phyloP scores from a whole-genome alignment of 2,888 invertebrate genomes.

The Melangyna quadrimaculata region DNA sequence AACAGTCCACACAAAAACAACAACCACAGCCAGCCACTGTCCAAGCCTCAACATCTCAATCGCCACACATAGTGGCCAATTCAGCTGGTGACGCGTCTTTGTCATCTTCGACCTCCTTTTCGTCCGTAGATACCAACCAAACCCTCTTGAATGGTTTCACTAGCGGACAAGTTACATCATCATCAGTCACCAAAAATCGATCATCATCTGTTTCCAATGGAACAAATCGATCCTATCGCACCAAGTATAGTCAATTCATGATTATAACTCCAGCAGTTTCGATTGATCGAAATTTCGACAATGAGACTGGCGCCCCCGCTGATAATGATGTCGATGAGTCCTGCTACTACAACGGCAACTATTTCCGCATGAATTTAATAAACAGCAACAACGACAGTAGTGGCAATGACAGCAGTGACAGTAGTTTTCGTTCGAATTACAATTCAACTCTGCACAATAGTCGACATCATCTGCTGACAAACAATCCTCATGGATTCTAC shows the following conservation, averaged over 20 bases:
- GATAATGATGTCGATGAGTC: conserved; percentile 74
- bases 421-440: conserved; percentile 79
- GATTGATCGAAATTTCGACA: conserved; percentile 79
- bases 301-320: conserved; percentile 74
- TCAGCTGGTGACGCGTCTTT: conserved; percentile 72
- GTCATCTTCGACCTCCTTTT: conserved; percentile 78
- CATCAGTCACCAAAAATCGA: conserved; percentile 58
- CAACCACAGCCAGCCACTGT: conserved; percentile 50
- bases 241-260: conserved; percentile 80
- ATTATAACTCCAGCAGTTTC: conserved; percentile 81
- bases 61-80: conserved; percentile 64
- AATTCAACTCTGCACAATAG: conserved; percentile 79
- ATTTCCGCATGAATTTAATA: conserved; percentile 77
- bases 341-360: conserved; percentile 76
- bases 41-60: conserved; percentile 73
- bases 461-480: conserved; percentile 78
- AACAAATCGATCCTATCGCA: conserved; percentile 75
- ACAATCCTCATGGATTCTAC: conserved; percentile 77
- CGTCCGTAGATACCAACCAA: conserved; percentile 79
- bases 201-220: conserved; percentile 67
- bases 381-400: conserved; percentile 75
- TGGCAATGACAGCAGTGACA: conserved; percentile 77
- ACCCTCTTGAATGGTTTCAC: conserved; percentile 77
- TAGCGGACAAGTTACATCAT: conserved; percentile 53
- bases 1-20: conserved; percentile 63